These are phyloP conservation scores for Harpagoxenus sublaevis DNA, from an alignment of 2,888 invertebrate species.

Conservation along the genomic window DNA sequence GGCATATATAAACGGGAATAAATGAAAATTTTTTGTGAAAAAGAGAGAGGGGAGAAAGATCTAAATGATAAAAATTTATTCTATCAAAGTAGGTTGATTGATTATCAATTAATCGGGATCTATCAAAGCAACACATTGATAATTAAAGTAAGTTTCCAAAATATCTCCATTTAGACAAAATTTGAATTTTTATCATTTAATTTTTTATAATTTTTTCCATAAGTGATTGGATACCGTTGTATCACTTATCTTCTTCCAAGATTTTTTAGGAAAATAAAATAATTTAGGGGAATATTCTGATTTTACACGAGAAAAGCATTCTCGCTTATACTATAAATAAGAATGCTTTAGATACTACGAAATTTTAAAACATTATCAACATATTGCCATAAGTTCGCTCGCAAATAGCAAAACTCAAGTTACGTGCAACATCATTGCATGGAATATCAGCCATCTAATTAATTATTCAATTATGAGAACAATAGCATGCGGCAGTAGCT, in stretches of 20 bases:
- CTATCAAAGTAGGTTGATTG: neutral
- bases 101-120: neutral
- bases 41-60: neutral
- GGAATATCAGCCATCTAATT: conserved; percentile 66
- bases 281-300: neutral
- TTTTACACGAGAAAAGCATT: neutral
- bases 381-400: conserved; percentile 3
- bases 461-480: conserved; percentile 80
- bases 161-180: neutral
- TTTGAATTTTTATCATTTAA: conserved; percentile 11
- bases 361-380: neutral
- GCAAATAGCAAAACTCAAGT: conserved; percentile 18
- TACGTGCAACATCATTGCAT: conserved; percentile 69
- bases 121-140: neutral
- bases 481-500: conserved; percentile 73
- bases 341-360: neutral
- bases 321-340: neutral
- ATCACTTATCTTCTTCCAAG: neutral
- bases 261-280: neutral
- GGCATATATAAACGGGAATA: conserved; percentile 1
- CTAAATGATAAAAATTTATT: conserved; percentile 17
- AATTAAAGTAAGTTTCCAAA: conserved; percentile 10
- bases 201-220: neutral
- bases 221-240: neutral
- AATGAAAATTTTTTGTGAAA: neutral